phyloP scores from a whole-genome alignment of 2,888 invertebrate genomes.

The Andrena praecox region DNA sequence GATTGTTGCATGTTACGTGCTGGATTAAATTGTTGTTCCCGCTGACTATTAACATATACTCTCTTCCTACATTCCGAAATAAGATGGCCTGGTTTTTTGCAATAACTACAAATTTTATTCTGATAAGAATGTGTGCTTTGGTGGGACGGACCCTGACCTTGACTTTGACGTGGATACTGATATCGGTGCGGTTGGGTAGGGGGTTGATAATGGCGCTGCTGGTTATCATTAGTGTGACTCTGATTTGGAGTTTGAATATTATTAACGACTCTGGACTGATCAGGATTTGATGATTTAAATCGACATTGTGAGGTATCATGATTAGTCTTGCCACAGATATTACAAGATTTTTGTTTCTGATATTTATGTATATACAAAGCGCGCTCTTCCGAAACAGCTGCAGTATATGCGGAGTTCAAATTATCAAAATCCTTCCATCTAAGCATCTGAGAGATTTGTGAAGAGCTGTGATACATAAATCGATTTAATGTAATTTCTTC shows the following conservation, averaged over 20 bases:
- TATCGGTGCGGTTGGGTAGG: background rate
- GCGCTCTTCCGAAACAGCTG: constrained; percentile 9
- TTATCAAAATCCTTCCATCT: constrained; percentile 3
- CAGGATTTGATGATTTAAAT: background rate
- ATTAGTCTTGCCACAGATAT: background rate
- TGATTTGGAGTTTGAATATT: background rate
- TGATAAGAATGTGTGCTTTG: background rate
- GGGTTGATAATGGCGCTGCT: background rate
- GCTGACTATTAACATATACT: too few species aligned
- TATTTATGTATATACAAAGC: constrained; percentile 1
- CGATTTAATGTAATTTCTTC: constrained; percentile 1
- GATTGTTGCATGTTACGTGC: too few species aligned
- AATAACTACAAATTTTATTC: too few species aligned
- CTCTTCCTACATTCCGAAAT: too few species aligned
- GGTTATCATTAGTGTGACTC: background rate
- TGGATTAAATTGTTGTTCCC: too few species aligned
- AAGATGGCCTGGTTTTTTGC: too few species aligned
- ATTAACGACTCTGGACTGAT: background rate
- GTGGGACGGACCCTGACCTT: background rate
- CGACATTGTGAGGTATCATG: constrained; percentile 3
- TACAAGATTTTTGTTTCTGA: background rate
- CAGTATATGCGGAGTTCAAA: constrained; percentile 21
- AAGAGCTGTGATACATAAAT: background rate
- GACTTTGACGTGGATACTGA: background rate
- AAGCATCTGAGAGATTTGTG: constrained; percentile 7